A percentile compares a stretch with the other conserved stretches of the same genome.
phyloP scores from a whole-genome alignment of 1,140 invertebrate genomes.

The Eumaeus atala region DNA sequence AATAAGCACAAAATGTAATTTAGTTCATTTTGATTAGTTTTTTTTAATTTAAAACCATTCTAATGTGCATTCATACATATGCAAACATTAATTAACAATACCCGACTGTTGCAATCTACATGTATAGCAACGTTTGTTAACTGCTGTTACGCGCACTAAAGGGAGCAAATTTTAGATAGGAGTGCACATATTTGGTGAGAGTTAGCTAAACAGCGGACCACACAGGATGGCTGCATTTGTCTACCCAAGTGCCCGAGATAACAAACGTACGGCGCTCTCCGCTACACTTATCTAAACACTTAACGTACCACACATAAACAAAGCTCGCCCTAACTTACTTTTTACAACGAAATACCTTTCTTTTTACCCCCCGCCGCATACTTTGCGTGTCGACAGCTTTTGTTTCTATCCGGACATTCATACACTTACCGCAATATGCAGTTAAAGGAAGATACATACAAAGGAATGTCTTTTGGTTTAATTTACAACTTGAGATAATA shows the following conservation, averaged over 20 bases:
- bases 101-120: too few species aligned
- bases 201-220: slow-evolving; percentile 61
- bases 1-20: too few species aligned
- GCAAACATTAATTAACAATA: too few species aligned
- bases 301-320: slow-evolving; percentile 66
- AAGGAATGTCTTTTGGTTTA: slow-evolving; percentile 48
- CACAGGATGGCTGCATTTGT: slow-evolving; percentile 69
- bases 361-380: slow-evolving; percentile 62
- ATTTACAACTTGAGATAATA: slow-evolving; percentile 33
- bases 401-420: slow-evolving; percentile 62
- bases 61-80: too few species aligned
- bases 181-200: slow-evolving; percentile 48
- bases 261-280: slow-evolving; percentile 63
- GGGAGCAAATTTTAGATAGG: slow-evolving; percentile 28
- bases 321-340: slow-evolving; percentile 66
- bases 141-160: slow-evolving; percentile 9
- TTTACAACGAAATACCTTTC: slow-evolving; percentile 66
- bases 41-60: too few species aligned
- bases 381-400: slow-evolving; percentile 60
- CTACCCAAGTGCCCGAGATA: slow-evolving; percentile 58
- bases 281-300: slow-evolving; percentile 73
- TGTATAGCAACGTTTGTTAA: background rate
- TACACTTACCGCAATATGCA: slow-evolving; percentile 56
- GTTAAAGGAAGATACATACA: slow-evolving; percentile 56
- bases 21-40: too few species aligned